Base-by-base conservation (phyloP, 2,113 vertebrate genomes). In the Leptobrachium ailaonicum region DNA sequence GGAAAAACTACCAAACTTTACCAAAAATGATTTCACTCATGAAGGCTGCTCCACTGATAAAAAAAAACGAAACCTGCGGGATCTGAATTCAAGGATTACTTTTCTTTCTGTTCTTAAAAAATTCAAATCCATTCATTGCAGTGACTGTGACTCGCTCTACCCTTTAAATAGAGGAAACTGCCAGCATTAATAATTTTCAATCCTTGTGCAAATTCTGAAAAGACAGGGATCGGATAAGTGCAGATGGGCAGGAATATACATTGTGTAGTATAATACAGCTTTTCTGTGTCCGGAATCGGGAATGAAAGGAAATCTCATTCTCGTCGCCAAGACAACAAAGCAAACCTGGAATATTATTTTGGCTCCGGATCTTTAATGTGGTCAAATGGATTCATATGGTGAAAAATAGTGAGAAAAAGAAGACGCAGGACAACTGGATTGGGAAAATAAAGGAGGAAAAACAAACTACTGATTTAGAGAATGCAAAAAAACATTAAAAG, bases 241-340 rank as follows among this genome's bases (percentile, higher is more conserved):
- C 75, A 77, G 76, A 78, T 70, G 76, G 67, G 32, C 54, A 45
- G 2, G n/a, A 66, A 50, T 76, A 56, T 68, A 64, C 62, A 13
- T 68, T 76, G 75, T 56, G 1, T 32, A 71, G 77, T 71, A 71
- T 69, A 79, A 71, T 71, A 64, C 69, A 13, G 68, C 69, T 71
- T 50, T 71, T 50, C 68, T 79, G 56, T 64, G 68, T 58, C 14
- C 71, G 69, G 40, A 60, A 42, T 56, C 41, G 42, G 42, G 67
- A 60, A 62, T 71, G 77, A 79, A 79, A 71, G 77, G 77, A 60
- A 54, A 71, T 41, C 60, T 13, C 42, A 13, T 43, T 13, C 77
- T 40, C 63, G 77, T 79, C 77, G 53, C 77, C 77, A 71, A 43
- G 77, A 72, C 77, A 79, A 79, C 77, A 20, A 42, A 45, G 60